These are phyloP conservation scores for Ophiothrix spiculata DNA, from an alignment of 35 echinoderm and acorn worm genomes.

Conservation along the genomic window DNA sequence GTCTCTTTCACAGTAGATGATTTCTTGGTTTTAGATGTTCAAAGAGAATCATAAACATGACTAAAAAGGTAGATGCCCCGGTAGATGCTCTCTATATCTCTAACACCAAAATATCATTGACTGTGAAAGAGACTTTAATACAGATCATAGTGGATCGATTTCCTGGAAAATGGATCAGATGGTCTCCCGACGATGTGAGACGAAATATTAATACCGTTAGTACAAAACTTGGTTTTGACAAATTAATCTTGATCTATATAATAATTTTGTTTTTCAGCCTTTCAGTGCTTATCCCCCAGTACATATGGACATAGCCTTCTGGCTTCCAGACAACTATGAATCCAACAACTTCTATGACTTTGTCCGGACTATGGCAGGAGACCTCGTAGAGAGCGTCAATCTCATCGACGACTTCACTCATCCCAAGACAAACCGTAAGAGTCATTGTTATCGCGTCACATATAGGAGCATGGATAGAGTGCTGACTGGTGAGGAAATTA, in stretches of 20 bases:
- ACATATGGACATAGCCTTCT: slow-evolving; percentile 80
- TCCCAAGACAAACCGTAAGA: slow-evolving; percentile 72
- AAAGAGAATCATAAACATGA: too few species aligned
- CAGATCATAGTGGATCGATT: too few species aligned
- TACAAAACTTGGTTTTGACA: too few species aligned
- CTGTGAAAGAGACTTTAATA: too few species aligned
- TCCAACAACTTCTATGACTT: slow-evolving; percentile 95
- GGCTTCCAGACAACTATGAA: slow-evolving; percentile 69
- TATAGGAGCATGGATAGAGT: slow-evolving; percentile 97
- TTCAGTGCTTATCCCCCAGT: slow-evolving; percentile 95
- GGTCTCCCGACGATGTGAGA: too few species aligned
- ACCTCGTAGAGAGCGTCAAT: slow-evolving; percentile 73
- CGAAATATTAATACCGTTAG: too few species aligned
- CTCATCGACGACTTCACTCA: slow-evolving; percentile 85
- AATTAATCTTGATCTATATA: background rate
- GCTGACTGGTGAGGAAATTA: slow-evolving; percentile 74
- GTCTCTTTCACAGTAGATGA: too few species aligned
- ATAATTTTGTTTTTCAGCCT: slow-evolving; percentile 58
- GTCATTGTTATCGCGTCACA: slow-evolving; percentile 80
- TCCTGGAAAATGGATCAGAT: too few species aligned
- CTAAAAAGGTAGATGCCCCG: too few species aligned
- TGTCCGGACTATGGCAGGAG: slow-evolving; percentile 69
- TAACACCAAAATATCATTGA: too few species aligned
- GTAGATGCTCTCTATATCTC: too few species aligned
- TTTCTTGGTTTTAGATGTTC: too few species aligned